phyloP scores from a whole-genome alignment of 2,113 vertebrate genomes.

The Corvus hawaiiensis region DNA sequence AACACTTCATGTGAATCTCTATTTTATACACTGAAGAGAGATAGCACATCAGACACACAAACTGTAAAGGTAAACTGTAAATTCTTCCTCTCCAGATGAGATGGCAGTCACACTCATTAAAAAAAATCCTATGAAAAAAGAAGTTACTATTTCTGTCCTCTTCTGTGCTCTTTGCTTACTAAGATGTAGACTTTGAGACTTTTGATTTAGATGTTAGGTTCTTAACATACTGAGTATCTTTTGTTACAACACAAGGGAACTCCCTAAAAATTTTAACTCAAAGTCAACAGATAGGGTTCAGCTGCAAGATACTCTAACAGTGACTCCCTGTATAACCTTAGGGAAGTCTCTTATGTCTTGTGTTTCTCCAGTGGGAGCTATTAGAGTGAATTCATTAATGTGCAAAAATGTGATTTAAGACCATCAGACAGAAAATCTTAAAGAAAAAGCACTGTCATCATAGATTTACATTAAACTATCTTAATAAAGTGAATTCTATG shows the following conservation, averaged over 20 bases:
- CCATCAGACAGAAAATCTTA: not conserved
- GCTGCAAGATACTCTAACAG: not conserved
- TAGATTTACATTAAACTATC: not conserved
- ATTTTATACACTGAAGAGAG: not conserved
- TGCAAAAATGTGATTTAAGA: not conserved
- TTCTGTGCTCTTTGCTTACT: not conserved
- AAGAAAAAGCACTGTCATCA: not conserved
- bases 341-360: not conserved
- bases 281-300: not conserved
- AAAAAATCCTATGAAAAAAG: too few relatives aligned
- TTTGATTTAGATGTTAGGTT: not conserved
- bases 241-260: not conserved
- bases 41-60: not conserved
- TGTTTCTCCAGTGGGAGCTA: not conserved
- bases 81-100: not conserved
- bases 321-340: not conserved
- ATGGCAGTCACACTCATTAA: not conserved
- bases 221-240: not conserved
- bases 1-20: not conserved
- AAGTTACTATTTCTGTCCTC: not conserved
- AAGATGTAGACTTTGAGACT: not conserved
- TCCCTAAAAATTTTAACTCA: not conserved
- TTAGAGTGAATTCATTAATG: not conserved
- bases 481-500: not conserved
- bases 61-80: not conserved